Evolutionary conservation across 2,113 vertebrate genomes (phyloP).

Genomic region (Lagenorhynchus albirostris): DNA sequence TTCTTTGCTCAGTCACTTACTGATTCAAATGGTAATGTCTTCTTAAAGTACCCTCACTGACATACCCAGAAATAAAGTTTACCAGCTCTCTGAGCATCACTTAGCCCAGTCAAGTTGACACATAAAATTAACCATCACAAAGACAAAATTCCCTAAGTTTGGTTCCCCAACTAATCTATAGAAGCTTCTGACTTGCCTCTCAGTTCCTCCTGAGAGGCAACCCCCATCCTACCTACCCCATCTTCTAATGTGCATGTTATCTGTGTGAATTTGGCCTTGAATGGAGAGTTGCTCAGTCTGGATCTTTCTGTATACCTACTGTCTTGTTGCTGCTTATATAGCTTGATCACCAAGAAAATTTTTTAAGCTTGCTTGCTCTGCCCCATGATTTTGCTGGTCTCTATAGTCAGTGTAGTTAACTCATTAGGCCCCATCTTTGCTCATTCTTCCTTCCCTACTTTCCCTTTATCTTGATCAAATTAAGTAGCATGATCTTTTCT

Average conservation of each 20-base stretch:
- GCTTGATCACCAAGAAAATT: background rate
- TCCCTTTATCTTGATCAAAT: background rate
- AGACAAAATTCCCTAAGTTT: background rate
- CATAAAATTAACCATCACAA: background rate
- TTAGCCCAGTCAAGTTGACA: background rate
- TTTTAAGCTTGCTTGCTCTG: background rate
- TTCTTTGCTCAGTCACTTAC: background rate
- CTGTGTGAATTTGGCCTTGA: background rate
- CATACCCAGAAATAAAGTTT: background rate
- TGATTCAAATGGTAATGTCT: background rate
- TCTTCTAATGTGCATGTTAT: background rate
- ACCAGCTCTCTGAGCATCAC: background rate
- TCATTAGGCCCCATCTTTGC: background rate
- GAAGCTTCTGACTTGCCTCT: background rate
- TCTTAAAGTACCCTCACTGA: background rate
- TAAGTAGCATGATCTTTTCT: background rate
- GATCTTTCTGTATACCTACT: background rate
- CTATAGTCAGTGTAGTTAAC: background rate
- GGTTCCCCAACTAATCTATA: background rate
- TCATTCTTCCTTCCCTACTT: background rate
- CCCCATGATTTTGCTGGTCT: background rate
- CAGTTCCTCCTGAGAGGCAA: background rate
- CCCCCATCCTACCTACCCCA: rapidly evolving
- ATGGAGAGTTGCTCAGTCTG: background rate
- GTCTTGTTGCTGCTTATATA: background rate